Evolutionary conservation across 1,140 invertebrate species (phyloP).

Genomic region (Muscidifurax raptorellus): DNA sequence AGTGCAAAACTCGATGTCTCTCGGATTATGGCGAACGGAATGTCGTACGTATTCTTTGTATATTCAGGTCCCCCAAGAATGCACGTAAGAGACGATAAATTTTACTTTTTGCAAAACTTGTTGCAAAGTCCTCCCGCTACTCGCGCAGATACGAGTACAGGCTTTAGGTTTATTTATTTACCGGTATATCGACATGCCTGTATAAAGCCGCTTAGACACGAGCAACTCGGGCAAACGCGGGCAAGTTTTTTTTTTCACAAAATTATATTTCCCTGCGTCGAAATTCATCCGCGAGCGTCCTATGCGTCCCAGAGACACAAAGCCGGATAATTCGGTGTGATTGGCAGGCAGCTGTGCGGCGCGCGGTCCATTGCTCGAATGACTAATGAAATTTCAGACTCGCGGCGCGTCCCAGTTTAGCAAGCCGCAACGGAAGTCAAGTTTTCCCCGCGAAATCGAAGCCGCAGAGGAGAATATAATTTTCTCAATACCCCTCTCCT

Average conservation of each 20-base stretch:
- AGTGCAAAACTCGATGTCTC: background rate
- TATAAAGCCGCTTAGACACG: too few relatives aligned
- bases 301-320: slow-evolving; percentile 17
- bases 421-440: slow-evolving; percentile 4
- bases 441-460: slow-evolving; percentile 40
- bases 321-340: slow-evolving; percentile 38
- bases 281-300: background rate
- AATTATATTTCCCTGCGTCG: slow-evolving; percentile 16
- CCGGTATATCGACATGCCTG: too few relatives aligned
- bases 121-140: too few relatives aligned
- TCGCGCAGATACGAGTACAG: too few relatives aligned
- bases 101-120: too few relatives aligned
- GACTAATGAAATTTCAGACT: slow-evolving; percentile 50
- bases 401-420: slow-evolving; percentile 31
- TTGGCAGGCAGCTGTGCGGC: slow-evolving; percentile 21
- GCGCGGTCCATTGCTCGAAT: slow-evolving; percentile 30
- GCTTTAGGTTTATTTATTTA: too few relatives aligned
- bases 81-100: too few relatives aligned
- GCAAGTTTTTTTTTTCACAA: background rate
- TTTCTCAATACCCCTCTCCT: background rate
- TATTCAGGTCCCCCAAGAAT: background rate
- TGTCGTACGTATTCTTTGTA: background rate
- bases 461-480: background rate
- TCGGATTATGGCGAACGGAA: too few relatives aligned
- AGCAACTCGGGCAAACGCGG: too few relatives aligned